Base-by-base conservation (phyloP, 2,797 vertebrate genomes). In the Enteromius radiatus region DNA sequence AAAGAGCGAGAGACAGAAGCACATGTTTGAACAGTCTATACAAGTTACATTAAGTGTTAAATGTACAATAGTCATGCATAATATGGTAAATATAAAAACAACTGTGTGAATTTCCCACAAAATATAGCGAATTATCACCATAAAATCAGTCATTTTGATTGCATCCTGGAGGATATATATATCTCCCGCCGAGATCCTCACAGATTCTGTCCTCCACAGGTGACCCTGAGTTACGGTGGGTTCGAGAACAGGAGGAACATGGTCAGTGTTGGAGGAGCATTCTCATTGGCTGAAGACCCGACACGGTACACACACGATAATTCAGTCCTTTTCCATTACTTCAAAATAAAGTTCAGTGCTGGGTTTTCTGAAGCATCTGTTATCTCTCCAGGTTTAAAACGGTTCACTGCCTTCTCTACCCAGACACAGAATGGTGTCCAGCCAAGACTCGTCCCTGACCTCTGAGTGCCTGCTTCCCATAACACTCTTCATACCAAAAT, bases 191-290 rank as follows among this genome's bases (percentile, higher is more conserved):
- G 52, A 36, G 41, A 49, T 68, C 9, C 36, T 54, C 1, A 43
- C 36, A 17, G 19, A 21, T 76, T 64, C 70, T 56, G 11, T 54
- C 0, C 5, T 33, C 21, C 69, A 8, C 76, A 98, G 97, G 97
- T 99, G 82, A 98, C 97, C 26, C 91, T 99, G n/a, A 99, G 97
- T 89, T 98, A 98, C 0, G 97, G 98, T 7, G 97, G 97, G 38
- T 97, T 96, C 67, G 96, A 98, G 87, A 98, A 98, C 91, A 95
- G 95, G 69, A 95, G 92, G 79, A 99, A 99, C 0, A 96, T 98
- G 17, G 96, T 99, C 84, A 94, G 91, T 0, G 84, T 99, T 41
- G 92, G 89, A 21, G 96, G 96, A 84, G 91, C 91, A 14, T 97
- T 98, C 90, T 96, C 95, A 54, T 85, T 97, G 90, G 90, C 92